These are phyloP conservation scores for Octonoba sinensis DNA, from an alignment of 2,888 invertebrate species.

Conservation along the genomic window DNA sequence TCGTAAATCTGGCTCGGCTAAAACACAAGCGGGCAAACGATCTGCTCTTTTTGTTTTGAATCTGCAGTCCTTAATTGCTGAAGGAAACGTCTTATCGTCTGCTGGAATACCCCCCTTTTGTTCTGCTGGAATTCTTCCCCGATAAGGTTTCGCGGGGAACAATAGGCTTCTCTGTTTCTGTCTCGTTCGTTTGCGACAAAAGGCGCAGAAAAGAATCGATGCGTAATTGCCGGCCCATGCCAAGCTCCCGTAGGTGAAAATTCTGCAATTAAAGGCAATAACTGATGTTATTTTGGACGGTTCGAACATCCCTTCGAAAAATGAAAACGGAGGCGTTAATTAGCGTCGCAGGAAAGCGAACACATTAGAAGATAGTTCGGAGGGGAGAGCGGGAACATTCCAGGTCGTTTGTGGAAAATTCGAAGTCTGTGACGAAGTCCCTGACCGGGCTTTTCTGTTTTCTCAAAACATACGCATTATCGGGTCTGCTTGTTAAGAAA, in stretches of 20 bases:
- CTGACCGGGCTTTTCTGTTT: constrained; percentile 13
- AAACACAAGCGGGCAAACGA: too few species aligned
- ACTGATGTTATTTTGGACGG: constrained; percentile 53
- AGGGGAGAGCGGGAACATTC: constrained; percentile 18
- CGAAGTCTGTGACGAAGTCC: constrained; percentile 11
- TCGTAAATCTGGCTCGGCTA: too few species aligned
- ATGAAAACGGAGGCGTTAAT: constrained; percentile 57
- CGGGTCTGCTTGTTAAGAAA: constrained; percentile 52
- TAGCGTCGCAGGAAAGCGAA: constrained; percentile 48
- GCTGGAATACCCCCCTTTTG: constrained; percentile 29
- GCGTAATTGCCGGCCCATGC: constrained; percentile 45
- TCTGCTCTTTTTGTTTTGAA: constrained; percentile 18
- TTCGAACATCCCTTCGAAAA: constrained; percentile 26
- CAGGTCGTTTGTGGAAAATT: constrained; percentile 9
- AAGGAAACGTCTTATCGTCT: constrained; percentile 53
- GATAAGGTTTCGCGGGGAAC: constrained; percentile 31
- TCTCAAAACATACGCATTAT: constrained; percentile 12
- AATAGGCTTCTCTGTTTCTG: constrained; percentile 44
- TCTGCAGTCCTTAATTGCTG: constrained; percentile 35
- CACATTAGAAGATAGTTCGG: constrained; percentile 50
- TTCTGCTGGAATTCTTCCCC: constrained; percentile 23
- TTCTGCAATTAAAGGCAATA: constrained; percentile 63
- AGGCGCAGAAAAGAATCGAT: constrained; percentile 60
- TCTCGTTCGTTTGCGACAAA: constrained; percentile 35
- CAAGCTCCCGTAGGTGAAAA: background rate